Conservation (phyloP, 2,888 invertebrate species). For the Carabus problematicus region DNA sequence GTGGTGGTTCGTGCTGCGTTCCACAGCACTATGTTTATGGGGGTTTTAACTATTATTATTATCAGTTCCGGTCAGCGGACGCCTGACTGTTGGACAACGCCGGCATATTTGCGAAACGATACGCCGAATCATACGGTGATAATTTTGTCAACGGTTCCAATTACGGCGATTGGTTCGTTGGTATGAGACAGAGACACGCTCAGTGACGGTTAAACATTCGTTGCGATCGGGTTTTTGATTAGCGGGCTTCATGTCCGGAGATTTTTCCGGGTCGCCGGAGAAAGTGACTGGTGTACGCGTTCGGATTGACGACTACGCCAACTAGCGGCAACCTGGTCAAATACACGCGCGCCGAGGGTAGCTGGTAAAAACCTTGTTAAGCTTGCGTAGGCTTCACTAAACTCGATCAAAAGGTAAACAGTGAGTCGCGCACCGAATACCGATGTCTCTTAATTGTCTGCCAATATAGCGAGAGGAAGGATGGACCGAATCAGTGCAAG, state of each 20-base stretch:
- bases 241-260: conserved; percentile 46
- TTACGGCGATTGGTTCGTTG: conserved; percentile 31
- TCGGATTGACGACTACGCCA: conserved; percentile 14
- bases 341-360: conserved; percentile 26
- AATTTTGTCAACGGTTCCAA: conserved; percentile 38
- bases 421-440: conserved; percentile 56
- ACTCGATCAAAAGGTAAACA: conserved; percentile 60
- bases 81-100: background rate
- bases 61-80: conserved; percentile 6
- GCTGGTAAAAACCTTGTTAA: conserved; percentile 50
- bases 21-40: background rate
- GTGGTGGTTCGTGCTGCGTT: no score
- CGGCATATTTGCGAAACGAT: conserved; percentile 30
- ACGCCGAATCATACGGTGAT: conserved; percentile 24
- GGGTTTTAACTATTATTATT: background rate
- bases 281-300: conserved; percentile 44
- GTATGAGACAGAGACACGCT: conserved; percentile 21
- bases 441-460: conserved; percentile 60
- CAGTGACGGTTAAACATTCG: conserved; percentile 43
- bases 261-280: conserved; percentile 49
- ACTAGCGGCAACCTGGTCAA: conserved; percentile 27
- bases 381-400: conserved; percentile 48
- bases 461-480: conserved; percentile 55
- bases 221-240: conserved; percentile 47
- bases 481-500: conserved; percentile 49